A percentile compares a stretch with the other conserved stretches of the same genome.
These are phyloP conservation scores for Jordanella pulchra DNA, from an alignment of 2,797 vertebrate genomes.

Conservation along the genomic window DNA sequence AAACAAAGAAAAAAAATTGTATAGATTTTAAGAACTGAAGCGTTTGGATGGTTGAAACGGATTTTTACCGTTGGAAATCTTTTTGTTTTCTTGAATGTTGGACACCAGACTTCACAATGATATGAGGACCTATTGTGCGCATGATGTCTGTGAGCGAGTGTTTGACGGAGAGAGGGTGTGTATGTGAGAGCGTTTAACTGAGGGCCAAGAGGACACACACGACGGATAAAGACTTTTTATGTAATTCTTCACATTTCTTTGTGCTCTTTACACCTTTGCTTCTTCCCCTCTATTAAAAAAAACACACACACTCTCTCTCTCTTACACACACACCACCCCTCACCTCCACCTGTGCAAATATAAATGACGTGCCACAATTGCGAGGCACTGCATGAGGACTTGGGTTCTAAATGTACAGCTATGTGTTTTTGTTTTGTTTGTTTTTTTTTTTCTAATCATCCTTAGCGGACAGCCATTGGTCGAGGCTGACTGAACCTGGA, in stretches of 20 bases:
- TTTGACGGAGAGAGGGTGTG: conserved; percentile 29
- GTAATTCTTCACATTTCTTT: conserved; percentile 59
- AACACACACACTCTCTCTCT: conserved; percentile 30
- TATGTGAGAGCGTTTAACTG: conserved; percentile 48
- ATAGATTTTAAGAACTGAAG: conserved; percentile 74
- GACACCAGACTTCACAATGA: conserved; percentile 73
- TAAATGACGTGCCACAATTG: conserved; percentile 67
- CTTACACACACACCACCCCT: conserved; percentile 23
- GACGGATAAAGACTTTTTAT: conserved; percentile 66
- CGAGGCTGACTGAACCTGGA: conserved; percentile 54
- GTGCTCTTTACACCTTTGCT: conserved; percentile 62
- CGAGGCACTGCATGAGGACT: conserved; percentile 81
- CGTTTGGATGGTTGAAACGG: conserved; percentile 71
- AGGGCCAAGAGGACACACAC: conserved; percentile 62
- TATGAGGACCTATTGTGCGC: conserved; percentile 67
- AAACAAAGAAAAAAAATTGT: conserved; percentile 43
- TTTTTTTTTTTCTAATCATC: conserved; percentile 39
- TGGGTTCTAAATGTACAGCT: conserved; percentile 84
- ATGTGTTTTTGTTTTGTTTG: conserved; percentile 26
- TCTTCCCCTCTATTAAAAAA: conserved; percentile 51
- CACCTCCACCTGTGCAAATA: conserved; percentile 66
- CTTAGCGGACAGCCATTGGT: conserved; percentile 58
- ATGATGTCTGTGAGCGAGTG: conserved; percentile 38
- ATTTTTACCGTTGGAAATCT: conserved; percentile 72
- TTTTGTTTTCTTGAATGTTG: conserved; percentile 70